These are phyloP conservation scores for Siniperca chuatsi DNA, from an alignment of 2,113 vertebrate species.

Conservation along the genomic window DNA sequence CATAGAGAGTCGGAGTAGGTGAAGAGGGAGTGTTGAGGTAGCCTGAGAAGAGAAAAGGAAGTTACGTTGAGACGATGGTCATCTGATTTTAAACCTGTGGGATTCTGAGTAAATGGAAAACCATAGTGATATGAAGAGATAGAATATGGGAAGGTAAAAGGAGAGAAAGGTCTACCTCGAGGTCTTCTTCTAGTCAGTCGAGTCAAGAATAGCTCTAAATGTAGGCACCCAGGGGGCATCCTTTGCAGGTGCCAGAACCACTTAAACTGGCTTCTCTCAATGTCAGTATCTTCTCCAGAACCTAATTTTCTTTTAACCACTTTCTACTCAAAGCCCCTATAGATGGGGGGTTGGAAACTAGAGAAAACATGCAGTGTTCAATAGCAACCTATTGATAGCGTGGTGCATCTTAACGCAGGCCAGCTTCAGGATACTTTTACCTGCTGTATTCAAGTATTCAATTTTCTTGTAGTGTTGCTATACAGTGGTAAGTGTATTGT, in stretches of 20 bases:
- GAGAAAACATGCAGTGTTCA: background rate
- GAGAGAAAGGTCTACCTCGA: background rate
- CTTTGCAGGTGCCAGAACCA: constrained; percentile 11
- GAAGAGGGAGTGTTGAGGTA: background rate
- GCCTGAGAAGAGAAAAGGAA: background rate
- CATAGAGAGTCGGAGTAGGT: background rate
- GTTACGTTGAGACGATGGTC: background rate
- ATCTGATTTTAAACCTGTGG: background rate
- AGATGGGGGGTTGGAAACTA: background rate
- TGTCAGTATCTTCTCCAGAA: background rate
- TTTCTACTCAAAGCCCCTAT: background rate
- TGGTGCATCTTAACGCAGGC: too few relatives aligned
- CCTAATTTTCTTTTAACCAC: background rate
- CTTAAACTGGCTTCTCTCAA: constrained; percentile 2
- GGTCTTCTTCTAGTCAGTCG: constrained; percentile 2
- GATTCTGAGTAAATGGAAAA: constrained; percentile 5
- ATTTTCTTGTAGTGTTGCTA: background rate
- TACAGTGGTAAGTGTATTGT: background rate
- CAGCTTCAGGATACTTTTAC: background rate
- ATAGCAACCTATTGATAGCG: background rate
- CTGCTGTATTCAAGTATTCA: background rate
- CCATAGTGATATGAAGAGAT: background rate
- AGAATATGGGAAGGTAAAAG: background rate
- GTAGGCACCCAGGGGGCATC: background rate
- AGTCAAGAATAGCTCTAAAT: constrained; percentile 19